Evolutionary conservation across 1,140 invertebrate species (phyloP), one percentile per base, ranked within the genome.

Genomic region (Penaeus indicus): DNA sequence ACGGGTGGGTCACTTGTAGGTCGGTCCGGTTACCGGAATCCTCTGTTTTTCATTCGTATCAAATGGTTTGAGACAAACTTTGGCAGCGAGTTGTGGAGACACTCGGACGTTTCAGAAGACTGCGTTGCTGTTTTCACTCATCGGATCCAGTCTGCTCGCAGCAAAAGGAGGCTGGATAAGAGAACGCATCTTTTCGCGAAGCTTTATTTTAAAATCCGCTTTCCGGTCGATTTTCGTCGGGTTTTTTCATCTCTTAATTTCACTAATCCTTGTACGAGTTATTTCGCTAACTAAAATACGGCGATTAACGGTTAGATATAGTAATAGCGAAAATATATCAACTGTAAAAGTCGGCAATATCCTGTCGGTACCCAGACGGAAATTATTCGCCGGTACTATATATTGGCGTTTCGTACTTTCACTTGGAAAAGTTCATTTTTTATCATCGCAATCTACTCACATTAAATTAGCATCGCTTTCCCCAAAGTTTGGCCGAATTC

Each of bases 101-200:
- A 84, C 82, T 81, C 85, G 85, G 85, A 42, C 85, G 85, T 86
- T 86, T 86, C 85, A 86, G 75, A 86, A 86, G 85, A 86, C 85
- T 86, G 85, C 85, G 77, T 86, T 81, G 85, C 85, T 86, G 85
- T 86, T 86, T 86, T 86, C 85, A 86, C 77, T 86, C 85, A 86
- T 79, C 77, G 81, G 77, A 86, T 86, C 85, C 85, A 86, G 85
- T 86, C 85, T 86, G 85, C 85, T 86, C 84, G 69, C 78, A 86
- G 85, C 85, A 86, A 86, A 86, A 84, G 85, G 85, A 86, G 85
- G 85, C 85, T 86, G 85, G 85, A 86, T 80, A 80, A 86, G 85
- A 86, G 85, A 79, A 80, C 77, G 21, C 85, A 79, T 67, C 61
- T 86, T 86, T 67, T 80, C 72, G 60, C 60, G 78, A 63, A 64